Conservation (phyloP, 2,888 invertebrate genomes). For the Eumerus sabulonum region DNA sequence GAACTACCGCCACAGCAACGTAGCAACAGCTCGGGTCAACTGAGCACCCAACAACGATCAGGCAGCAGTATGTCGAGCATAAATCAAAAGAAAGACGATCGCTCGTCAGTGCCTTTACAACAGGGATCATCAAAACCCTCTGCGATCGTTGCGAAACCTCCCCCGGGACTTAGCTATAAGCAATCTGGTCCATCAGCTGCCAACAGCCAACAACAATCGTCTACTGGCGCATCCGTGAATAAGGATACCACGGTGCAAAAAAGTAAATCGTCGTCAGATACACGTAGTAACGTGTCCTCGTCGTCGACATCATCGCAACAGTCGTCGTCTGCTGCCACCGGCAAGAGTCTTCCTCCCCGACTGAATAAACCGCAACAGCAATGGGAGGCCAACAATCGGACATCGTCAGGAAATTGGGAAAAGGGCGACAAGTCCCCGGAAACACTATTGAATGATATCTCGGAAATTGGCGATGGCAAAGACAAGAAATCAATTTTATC, state of each 20-base stretch:
- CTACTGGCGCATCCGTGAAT: slow-evolving; percentile 79
- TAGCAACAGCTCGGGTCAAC: slow-evolving; percentile 70
- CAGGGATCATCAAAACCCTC: slow-evolving; percentile 61
- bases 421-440: slow-evolving; percentile 50
- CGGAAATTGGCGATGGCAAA: slow-evolving; percentile 39
- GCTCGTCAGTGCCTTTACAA: slow-evolving; percentile 70
- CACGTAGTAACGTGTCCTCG: slow-evolving; percentile 40
- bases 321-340: slow-evolving; percentile 49
- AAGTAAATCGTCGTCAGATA: slow-evolving; percentile 65
- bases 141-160: slow-evolving; percentile 67
- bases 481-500: slow-evolving; percentile 45
- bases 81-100: slow-evolving; percentile 72
- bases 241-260: slow-evolving; percentile 69
- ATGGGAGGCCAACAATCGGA: slow-evolving; percentile 61
- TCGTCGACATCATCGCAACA: slow-evolving; percentile 41
- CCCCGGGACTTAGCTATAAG: slow-evolving; percentile 72
- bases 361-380: slow-evolving; percentile 53
- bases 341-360: slow-evolving; percentile 47
- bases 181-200: slow-evolving; percentile 36
- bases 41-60: slow-evolving; percentile 49
- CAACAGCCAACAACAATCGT: slow-evolving; percentile 74
- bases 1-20: slow-evolving; percentile 70
- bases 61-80: slow-evolving; percentile 14
- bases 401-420: slow-evolving; percentile 47
- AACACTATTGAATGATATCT: slow-evolving; percentile 50